Conservation (phyloP, 2,888 invertebrate genomes). For the Hyposoter dolosus region DNA sequence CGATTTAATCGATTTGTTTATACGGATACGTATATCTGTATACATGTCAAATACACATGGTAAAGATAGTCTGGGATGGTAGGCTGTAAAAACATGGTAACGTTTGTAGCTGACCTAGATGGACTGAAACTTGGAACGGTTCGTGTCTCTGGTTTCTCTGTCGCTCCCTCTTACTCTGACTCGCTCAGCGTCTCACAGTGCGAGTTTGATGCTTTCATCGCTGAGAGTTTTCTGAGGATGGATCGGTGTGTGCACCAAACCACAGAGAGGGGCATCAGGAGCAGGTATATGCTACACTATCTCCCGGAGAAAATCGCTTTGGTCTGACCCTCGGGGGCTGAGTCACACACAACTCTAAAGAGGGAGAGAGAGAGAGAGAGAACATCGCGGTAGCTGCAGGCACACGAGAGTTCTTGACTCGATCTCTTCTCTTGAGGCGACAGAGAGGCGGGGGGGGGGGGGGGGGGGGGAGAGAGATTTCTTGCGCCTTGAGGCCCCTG, state of each 20-base stretch:
- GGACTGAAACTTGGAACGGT: conserved; percentile 55
- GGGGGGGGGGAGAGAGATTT: conserved; percentile 31
- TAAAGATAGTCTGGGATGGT: conserved; percentile 19
- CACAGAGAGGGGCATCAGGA: conserved; percentile 38
- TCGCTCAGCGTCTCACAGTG: conserved; percentile 37
- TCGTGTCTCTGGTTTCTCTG: conserved; percentile 22
- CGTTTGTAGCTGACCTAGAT: conserved; percentile 58
- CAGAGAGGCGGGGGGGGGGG: too few relatives aligned
- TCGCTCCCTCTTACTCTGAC: not conserved
- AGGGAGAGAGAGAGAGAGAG: not conserved
- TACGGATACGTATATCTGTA: not conserved
- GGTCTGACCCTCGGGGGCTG: conserved; percentile 65
- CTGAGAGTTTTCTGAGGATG: conserved; percentile 24
- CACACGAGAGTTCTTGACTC: conserved; percentile 55
- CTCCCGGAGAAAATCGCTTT: conserved; percentile 64
- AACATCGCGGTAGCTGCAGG: conserved; percentile 32
- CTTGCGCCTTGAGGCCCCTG: conserved; percentile 55
- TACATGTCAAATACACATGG: not conserved
- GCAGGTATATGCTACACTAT: conserved; percentile 54
- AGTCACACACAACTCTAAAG: conserved; percentile 44
- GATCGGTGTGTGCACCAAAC: conserved; percentile 29
- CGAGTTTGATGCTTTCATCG: conserved; percentile 56
- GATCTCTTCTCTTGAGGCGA: conserved; percentile 55
- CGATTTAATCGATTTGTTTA: not conserved
- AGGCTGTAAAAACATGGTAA: conserved; percentile 45